Conservation (phyloP, 2,888 invertebrate species). For the Caenorhabditis drosophilae region DNA sequence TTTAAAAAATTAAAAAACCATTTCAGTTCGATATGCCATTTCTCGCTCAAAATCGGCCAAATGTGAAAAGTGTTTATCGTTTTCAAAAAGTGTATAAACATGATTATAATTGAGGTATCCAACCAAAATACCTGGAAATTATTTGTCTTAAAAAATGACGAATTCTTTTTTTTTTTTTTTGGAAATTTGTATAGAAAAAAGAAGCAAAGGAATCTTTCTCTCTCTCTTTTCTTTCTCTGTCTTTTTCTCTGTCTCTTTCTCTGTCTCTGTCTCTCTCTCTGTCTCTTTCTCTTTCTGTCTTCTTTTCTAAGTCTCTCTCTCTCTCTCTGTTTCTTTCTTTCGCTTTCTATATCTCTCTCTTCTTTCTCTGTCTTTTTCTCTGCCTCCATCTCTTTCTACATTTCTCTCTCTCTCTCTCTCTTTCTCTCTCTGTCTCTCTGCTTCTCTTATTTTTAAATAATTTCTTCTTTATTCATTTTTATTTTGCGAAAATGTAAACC, state of each 20-base stretch:
- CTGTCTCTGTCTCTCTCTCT: background rate
- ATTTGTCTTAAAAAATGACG: too few relatives aligned
- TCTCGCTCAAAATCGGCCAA: slow-evolving; percentile 84
- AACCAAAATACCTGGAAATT: slow-evolving; percentile 49
- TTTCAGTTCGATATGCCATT: slow-evolving; percentile 84
- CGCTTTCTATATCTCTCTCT: slow-evolving; percentile 1
- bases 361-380: slow-evolving; percentile 2
- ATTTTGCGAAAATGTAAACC: too few relatives aligned
- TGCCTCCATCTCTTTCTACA: too few relatives aligned
- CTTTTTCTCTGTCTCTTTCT: background rate
- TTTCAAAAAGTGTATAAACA: slow-evolving; percentile 77
- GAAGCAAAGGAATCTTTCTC: too few relatives aligned
- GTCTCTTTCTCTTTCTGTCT: slow-evolving; percentile 1
- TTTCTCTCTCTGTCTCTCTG: too few relatives aligned
- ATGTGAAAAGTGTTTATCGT: slow-evolving; percentile 83
- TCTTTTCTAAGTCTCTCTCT: too few relatives aligned
- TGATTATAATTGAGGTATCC: slow-evolving; percentile 54
- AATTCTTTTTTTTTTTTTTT: too few relatives aligned
- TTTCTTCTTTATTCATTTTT: too few relatives aligned
- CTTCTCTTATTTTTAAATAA: too few relatives aligned
- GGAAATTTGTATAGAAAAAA: too few relatives aligned
- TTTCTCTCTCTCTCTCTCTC: too few relatives aligned
- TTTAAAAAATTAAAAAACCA: slow-evolving; percentile 73
- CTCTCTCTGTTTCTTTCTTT: background rate
- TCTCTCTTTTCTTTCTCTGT: slow-evolving; percentile 3